phyloP scores from a whole-genome alignment of 2,888 invertebrate species.

The Crossocerus cetratus region DNA sequence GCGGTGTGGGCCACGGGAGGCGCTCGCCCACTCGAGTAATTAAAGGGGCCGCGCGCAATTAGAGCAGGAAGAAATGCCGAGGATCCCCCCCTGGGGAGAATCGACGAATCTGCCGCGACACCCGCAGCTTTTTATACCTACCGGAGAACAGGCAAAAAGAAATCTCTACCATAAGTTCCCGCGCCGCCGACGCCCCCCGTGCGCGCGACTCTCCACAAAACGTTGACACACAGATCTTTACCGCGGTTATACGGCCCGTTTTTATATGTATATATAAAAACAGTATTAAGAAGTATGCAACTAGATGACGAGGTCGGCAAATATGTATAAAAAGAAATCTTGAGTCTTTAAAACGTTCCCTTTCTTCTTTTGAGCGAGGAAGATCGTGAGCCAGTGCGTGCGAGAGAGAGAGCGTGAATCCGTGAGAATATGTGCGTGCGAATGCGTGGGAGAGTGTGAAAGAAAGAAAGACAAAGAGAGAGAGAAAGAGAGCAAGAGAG shows the following conservation, averaged over 20 bases:
- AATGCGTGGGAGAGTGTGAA: too few species aligned
- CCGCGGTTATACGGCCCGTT: slow-evolving; percentile 12
- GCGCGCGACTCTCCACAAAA: too few species aligned
- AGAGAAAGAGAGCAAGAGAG: not conserved
- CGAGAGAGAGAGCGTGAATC: too few species aligned
- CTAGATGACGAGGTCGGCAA: slow-evolving; percentile 11
- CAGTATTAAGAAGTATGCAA: slow-evolving; percentile 33
- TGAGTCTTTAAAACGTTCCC: slow-evolving; percentile 4
- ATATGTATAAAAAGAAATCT: slow-evolving; percentile 2
- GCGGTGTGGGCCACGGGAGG: too few species aligned
- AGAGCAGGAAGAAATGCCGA: too few species aligned
- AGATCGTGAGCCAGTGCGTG: too few species aligned
- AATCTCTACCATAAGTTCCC: not conserved
- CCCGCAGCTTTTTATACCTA: not conserved
- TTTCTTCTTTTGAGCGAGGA: slow-evolving; percentile 9
- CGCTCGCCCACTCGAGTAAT: too few species aligned
- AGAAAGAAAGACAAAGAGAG: not conserved
- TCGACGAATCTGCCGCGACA: not conserved
- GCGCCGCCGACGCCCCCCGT: too few species aligned
- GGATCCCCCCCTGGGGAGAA: not conserved
- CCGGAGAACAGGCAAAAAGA: too few species aligned
- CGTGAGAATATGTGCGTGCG: too few species aligned
- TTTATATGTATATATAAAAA: slow-evolving; percentile 22
- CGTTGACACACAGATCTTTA: too few species aligned
- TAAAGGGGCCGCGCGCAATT: too few species aligned